Evolutionary conservation across 1,140 invertebrate genomes (phyloP), one percentile per base, ranked within the genome.

Genomic region (Limonius californicus): DNA sequence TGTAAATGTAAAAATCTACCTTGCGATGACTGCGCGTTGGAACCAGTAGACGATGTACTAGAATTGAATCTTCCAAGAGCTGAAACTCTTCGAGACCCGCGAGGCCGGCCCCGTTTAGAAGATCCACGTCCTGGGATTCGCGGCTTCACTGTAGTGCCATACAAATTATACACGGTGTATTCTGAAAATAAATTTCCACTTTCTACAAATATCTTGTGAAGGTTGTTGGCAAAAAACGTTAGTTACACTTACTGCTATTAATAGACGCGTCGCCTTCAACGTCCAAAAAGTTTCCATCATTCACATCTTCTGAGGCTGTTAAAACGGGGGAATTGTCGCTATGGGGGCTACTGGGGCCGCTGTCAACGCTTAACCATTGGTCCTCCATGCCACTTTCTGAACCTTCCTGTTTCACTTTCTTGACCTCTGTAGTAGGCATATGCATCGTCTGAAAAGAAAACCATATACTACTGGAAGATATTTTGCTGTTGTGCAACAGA

Each of bases 61-160:
- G 42, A 54, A 35, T 62, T 57, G 23, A 62, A 57, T 42, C 64
- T 53, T 53, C 67, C 65, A 3, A 66, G 35, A 11, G 67, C 60
- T n/a, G 67, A 61, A n/a, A 68, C 43, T 65, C 84, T 76, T 9
- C 86, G 77, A 19, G 87, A 88, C 60, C 87, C 87, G 19, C 87
- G 80, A 39, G 87, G 87, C 63, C 87, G 79, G 0, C 87, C 87
- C 9, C 87, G 81, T 68, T 86, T 86, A 43, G 80, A 82, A 0
- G 82, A 80, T 14, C 87, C 86, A 19, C 87, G 79, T 50, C 79
- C 77, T 58, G 78, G 78, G 60, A 79, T 78, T 32, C 83, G 78
- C 55, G 83, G 78, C 64, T 83, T 70, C 12, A 70, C 68, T 9
- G 70, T 60, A 50, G 68, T 67, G 23, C 72, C 69, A 58, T 72